Evolutionary conservation across 2,797 vertebrate species (phyloP).

Genomic region (Craterocephalus amniculus): DNA sequence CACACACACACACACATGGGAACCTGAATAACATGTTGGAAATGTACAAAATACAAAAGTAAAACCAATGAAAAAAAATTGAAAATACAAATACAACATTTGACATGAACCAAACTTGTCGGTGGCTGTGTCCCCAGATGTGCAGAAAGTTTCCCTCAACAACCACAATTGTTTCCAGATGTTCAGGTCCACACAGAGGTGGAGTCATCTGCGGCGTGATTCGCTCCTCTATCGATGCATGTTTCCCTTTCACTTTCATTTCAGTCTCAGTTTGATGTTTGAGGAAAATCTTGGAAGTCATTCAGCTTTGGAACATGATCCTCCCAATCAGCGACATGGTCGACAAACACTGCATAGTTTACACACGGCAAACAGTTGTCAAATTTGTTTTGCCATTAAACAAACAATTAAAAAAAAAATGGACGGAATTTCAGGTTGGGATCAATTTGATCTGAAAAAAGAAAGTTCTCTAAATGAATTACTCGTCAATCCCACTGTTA

Average conservation of each 20-base stretch:
- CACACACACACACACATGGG: not conserved
- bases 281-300: constrained; percentile 25
- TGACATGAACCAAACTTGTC: not conserved
- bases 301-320: not conserved
- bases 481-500: constrained; percentile 1
- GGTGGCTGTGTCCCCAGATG: constrained; percentile 28
- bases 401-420: constrained; percentile 5
- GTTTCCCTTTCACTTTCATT: constrained; percentile 27
- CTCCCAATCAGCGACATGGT: not conserved
- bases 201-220: constrained; percentile 26
- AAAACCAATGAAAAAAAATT: constrained; percentile 29
- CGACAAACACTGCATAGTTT: not conserved
- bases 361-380: not conserved
- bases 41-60: constrained; percentile 37
- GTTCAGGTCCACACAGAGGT: constrained; percentile 1
- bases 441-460: constrained; percentile 14
- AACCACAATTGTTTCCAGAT: constrained; percentile 29
- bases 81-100: constrained; percentile 15
- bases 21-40: constrained; percentile 16
- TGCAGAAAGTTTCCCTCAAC: constrained; percentile 16
- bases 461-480: not conserved
- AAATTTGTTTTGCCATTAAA: constrained; percentile 4
- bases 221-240: constrained; percentile 25
- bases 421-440: constrained; percentile 29
- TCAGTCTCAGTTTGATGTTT: not conserved